Base-by-base conservation (phyloP, 2,113 vertebrate genomes). In the human (Homo sapiens) region DNA sequence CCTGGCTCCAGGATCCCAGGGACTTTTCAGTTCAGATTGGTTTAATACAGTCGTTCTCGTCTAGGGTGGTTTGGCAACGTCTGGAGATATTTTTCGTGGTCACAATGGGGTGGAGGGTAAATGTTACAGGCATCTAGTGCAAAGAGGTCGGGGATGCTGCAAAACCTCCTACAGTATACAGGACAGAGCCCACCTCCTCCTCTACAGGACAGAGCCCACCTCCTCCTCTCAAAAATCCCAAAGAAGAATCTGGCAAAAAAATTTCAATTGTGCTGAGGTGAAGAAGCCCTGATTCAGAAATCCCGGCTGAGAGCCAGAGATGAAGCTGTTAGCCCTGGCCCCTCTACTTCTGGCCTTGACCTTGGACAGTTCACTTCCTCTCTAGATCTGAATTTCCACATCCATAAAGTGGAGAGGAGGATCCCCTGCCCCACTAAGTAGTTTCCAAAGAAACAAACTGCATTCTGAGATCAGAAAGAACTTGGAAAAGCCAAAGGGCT, bases 141-240 rank as follows among this genome's bases (percentile, higher is more conserved):
- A 3, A 55, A 43, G 30, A 72, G 10, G 35, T 20, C 35, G 6
- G 43, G 25, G 27, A 66, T 1, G 16, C 27, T 5, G 1, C 23
- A 27, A 7, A 59, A 20, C 18, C 13, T 1, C 38, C 43, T 4
- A 9, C 0, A 1, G 8, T 1, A 2, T 12, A 20, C 57, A 20
- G 38, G 32, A 11, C 11, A 3, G 40, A 10, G 0, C 35, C 20
- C 12, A 6, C 8, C 20, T 17, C n/a, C 25, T 16, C 18, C 16
- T 6, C 4, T 11, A 20, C 57, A 20, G 38, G 32, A 11, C 11
- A 3, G 40, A 10, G 0, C 35, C 20, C 12, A 6, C 8, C 20
- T 17, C n/a, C 25, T 16, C 18, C 16, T 6, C 4, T 11, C 1
- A 30, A 30, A 73, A 40, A 48, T 1, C 30, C 30, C 45, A 23